A percentile compares a stretch with the other conserved stretches of the same genome.
Conservation (phyloP, 2,113 vertebrate species). For the Cervus canadensis region DNA sequence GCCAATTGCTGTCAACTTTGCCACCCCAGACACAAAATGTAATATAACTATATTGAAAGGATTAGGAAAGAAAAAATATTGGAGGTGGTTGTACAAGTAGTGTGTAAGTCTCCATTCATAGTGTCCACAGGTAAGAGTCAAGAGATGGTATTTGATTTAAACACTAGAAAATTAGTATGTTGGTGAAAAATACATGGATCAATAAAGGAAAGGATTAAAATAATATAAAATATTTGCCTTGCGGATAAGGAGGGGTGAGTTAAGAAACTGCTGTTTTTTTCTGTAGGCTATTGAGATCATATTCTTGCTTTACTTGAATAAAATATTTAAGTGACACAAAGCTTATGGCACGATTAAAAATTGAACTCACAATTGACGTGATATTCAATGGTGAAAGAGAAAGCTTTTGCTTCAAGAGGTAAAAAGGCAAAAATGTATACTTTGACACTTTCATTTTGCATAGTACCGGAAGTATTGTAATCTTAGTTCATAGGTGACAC, state of each 20-base stretch:
- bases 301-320: background rate
- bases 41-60: background rate
- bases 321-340: background rate
- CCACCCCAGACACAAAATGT: background rate
- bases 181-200: background rate
- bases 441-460: background rate
- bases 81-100: background rate
- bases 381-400: background rate
- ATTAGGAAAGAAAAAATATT: background rate
- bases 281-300: background rate
- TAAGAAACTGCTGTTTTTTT: background rate
- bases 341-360: background rate
- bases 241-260: background rate
- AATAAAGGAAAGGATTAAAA: background rate
- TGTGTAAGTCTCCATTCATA: background rate
- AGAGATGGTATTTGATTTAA: background rate
- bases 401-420: background rate
- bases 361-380: background rate
- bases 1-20: background rate
- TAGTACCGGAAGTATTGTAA: background rate
- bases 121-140: background rate
- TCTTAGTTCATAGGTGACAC: background rate
- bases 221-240: background rate
- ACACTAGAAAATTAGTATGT: background rate
- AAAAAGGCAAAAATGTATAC: background rate